Evolutionary conservation across 1,140 invertebrate genomes (phyloP), one percentile per base, ranked within the genome.

Genomic region (Drosophila takahashii): DNA sequence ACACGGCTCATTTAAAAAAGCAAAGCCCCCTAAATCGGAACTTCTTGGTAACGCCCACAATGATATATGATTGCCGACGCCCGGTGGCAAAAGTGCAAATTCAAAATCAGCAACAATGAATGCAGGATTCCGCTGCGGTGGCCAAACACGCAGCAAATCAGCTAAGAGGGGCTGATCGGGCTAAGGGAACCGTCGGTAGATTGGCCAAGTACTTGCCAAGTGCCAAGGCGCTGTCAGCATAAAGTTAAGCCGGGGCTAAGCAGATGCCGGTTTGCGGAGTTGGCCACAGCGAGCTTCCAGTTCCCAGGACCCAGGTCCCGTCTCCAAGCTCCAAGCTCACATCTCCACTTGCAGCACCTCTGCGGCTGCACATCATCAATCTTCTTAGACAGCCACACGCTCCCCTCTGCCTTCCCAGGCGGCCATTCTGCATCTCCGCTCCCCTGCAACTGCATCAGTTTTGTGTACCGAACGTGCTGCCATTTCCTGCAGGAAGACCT

Each of bases 171-270:
- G 13, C 4, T 27, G 13, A 59, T 29, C n/a, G 54, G 59, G 48
- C 15, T 9, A 51, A 57, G 52, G 48, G 53, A 47, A 37, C 29
- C 37, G 41, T 3, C 7, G 50, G 53, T n/a, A 41, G 53, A 78
- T 71, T 66, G 52, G 59, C 72, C 71, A 59, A 70, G 81, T 69
- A 85, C 81, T 84, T 84, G 83, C 48, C 79, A 83, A 83, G 84
- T 87, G 84, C 83, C 83, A 87, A 87, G 83, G 83, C 79, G 75
- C 84, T 87, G 83, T 87, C 83, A 87, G 83, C 83, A 87, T 79
- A 89, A 87, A 87, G 83, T 87, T 87, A 87, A 87, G 83, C 76
- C 59, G 58, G 51, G 59, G 71, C 76, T 86, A 86, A 87, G 83
- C 79, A 86, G 83, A 77, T 83, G 83, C 72, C 76, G 37, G 79